A percentile compares a stretch with the other conserved stretches of the same genome.
These are phyloP conservation scores for Apamea crenata DNA, from an alignment of 2,888 invertebrate species.

Conservation along the genomic window DNA sequence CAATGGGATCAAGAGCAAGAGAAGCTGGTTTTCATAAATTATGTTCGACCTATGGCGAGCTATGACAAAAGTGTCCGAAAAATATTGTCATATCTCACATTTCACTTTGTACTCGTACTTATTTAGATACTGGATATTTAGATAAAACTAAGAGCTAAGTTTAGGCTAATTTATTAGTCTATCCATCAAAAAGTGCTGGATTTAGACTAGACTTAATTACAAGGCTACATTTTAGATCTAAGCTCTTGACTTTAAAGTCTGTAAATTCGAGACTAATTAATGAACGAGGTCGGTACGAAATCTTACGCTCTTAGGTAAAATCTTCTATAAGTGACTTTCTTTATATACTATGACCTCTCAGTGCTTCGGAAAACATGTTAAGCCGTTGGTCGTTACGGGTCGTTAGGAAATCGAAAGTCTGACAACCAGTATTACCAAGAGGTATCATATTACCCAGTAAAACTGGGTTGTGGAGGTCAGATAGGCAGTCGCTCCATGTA, in stretches of 20 bases:
- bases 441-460: too few relatives aligned
- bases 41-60: neutral
- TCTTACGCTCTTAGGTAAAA: neutral
- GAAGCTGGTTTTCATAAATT: neutral
- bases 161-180: conserved; percentile 36
- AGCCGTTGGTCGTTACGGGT: too few relatives aligned
- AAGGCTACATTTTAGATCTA: conserved; percentile 26
- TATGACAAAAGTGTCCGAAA: neutral
- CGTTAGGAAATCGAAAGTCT: too few relatives aligned
- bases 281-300: neutral
- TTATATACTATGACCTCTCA: too few relatives aligned
- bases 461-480: too few relatives aligned
- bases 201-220: conserved; percentile 31
- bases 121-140: conserved; percentile 1
- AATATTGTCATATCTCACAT: neutral
- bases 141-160: neutral
- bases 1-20: too few relatives aligned
- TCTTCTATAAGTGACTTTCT: too few relatives aligned
- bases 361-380: too few relatives aligned
- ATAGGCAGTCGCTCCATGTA: too few relatives aligned
- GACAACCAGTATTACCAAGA: too few relatives aligned
- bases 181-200: conserved; percentile 19
- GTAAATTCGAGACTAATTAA: conserved; percentile 23
- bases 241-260: conserved; percentile 20
- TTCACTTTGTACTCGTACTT: neutral